Base-by-base conservation (phyloP, 2,113 vertebrate species). In the Phrynosoma platyrhinos region DNA sequence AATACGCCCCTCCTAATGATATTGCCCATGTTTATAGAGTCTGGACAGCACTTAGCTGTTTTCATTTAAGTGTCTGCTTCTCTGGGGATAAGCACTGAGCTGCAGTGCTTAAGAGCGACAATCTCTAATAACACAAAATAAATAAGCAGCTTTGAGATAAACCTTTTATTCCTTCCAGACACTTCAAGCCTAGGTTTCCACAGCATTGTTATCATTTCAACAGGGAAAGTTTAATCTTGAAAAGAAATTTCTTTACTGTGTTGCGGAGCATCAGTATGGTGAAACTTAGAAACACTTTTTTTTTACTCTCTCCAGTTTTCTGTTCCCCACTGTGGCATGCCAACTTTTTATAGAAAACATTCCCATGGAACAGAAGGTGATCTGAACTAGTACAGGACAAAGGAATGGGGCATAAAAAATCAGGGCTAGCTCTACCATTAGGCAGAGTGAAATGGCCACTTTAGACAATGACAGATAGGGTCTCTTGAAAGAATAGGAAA, bases 111-210 rank as follows among this genome's bases (percentile, higher is more conserved):
- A 90, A 88, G 55, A 87, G 80, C 64, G 92, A 36, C 87, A 92
- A 90, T 92, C 88, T 91, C 79, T 90, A 90, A 90, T 94, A 92
- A 88, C 87, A 94, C 86, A 91, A 91, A 93, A 94, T 91, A 95
- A 93, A 90, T 92, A 92, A 83, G 76, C 84, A 80, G 76, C 81
- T 93, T 92, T 83, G 69, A 90, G 90, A 94, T 93, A 94, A 95
- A 89, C 80, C 85, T 92, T 95, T 93, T 93, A 87, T 93, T 91
- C 78, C 87, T 92, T 88, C 87, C 88, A 94, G 30, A 0, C 0
- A 88, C 68, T 83, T 92, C 83, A 90, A 58, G 5, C 47, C 93
- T 87, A 42, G 64, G 27, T 77, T 92, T 92, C 82, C 91, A 92
- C 55, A 32, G 40, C 66, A 68, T 89, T 79, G 84, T 90, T 95